Percentiles rank a stretch among this genome's conserved stretches.
Conservation (phyloP, 1,140 invertebrate genomes). For the Trichonephila clavipes region DNA sequence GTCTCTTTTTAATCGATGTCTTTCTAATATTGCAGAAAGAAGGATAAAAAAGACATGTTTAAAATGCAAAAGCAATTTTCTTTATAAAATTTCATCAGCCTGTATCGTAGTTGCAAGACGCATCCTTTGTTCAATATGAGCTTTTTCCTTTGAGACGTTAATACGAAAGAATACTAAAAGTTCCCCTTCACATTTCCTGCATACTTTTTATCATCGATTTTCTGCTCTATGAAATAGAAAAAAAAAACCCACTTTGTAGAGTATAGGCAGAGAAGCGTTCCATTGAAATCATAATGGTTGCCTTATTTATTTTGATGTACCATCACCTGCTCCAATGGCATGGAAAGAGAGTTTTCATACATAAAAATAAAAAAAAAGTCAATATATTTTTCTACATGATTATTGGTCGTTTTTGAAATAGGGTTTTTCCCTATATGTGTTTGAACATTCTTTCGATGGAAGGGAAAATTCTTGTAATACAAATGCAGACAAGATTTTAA, state of each 20-base stretch:
- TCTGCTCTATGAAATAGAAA: neutral
- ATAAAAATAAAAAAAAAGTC: neutral
- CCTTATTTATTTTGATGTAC: neutral
- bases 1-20: too few relatives aligned
- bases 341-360: neutral
- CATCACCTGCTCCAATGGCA: neutral
- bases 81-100: too few relatives aligned
- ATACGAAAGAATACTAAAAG: neutral
- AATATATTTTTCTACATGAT: slow-evolving; percentile 1
- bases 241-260: neutral
- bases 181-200: neutral
- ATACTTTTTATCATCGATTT: neutral
- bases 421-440: neutral
- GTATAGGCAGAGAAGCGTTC: neutral
- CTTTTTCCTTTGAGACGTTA: neutral
- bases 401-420: neutral
- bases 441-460: neutral
- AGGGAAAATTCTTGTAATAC: neutral
- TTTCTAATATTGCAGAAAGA: too few relatives aligned
- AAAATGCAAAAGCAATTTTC: too few relatives aligned
- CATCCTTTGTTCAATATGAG: too few relatives aligned
- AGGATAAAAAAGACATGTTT: too few relatives aligned
- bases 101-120: too few relatives aligned
- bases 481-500: neutral
- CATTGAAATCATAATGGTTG: neutral